These are phyloP conservation scores for Mesocentrotus franciscanus DNA, from an alignment of 53 echinoderm and acorn worm species.

Conservation along the genomic window DNA sequence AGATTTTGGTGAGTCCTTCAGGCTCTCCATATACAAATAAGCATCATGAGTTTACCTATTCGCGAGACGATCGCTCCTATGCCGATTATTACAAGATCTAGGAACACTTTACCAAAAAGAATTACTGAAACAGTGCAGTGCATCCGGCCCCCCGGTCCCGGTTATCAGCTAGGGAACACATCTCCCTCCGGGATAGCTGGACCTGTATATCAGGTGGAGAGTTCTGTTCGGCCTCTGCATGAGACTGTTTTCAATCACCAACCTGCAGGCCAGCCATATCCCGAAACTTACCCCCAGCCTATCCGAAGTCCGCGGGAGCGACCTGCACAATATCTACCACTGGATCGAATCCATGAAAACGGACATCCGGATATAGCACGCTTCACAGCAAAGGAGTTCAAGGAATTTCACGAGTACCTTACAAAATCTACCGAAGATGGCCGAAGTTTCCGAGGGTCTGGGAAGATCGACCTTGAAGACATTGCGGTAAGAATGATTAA, in stretches of 20 bases:
- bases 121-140: not conserved
- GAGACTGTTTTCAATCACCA: too few species aligned
- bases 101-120: too few species aligned
- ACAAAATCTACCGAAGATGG: slow-evolving; percentile 21
- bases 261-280: too few species aligned
- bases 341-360: slow-evolving; percentile 30
- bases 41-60: not conserved
- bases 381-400: not conserved
- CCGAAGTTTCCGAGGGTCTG: not conserved
- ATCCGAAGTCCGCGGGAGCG: not conserved
- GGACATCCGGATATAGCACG: slow-evolving; percentile 30
- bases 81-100: not conserved
- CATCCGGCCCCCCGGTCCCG: too few species aligned
- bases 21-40: too few species aligned
- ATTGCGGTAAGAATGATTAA: not conserved
- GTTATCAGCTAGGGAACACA: too few species aligned
- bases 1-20: too few species aligned
- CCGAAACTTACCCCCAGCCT: not conserved
- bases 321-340: not conserved
- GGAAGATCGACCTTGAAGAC: not conserved
- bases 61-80: too few species aligned
- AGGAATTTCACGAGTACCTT: slow-evolving; percentile 40
- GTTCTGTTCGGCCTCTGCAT: too few species aligned
- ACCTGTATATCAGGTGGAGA: too few species aligned
- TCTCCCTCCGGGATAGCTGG: too few species aligned